Base-by-base conservation (phyloP, 2,888 invertebrate species). In the Protophormia terraenovae region DNA sequence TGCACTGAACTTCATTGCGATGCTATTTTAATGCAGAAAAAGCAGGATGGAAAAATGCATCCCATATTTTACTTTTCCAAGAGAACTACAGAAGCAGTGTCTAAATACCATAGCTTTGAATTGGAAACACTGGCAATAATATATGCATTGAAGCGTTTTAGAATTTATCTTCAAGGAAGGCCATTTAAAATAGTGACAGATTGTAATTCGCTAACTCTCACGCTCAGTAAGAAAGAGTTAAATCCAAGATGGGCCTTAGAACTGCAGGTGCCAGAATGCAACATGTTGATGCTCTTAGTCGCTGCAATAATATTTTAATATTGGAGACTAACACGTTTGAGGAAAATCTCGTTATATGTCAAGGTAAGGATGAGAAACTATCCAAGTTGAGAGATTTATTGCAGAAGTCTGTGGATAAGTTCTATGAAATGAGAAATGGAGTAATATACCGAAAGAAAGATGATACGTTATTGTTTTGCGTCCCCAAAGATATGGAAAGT, bases 101-200 rank as follows among this genome's bases (percentile, higher is more conserved):
- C 87, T 1, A 87, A 87, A 72, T 89, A 88, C 69, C 89, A 90
- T 62, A 89, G 89, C 71, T 90, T 87, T 80, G 90, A 91, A 62
- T 77, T 90, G 12, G 90, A 90, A 84, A 88, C 88, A 1, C 67
- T 90, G 27, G 87, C 89, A 4, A 88, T 89, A 14, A 78, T 90
- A 50, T 88, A 89, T 85, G 85, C 90, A 0, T 47, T 90, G 16
- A 60, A 89, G 71, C 83, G 95, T 94, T 76, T 72, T 6, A 24
- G 38, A 27, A 64, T 81, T 1, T 77, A 80, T 35, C 5, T 67
- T 22, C 78, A 83, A 14, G 83, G 81, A 14, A 83, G 45, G 12
- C 62, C 47, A 27, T 89, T 90, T 84, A 88, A 87, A 71, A 88
- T 90, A 5, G 79, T 90, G 1, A 90, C 90, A 0, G 90, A 90